Base-by-base conservation (phyloP, 2,113 vertebrate genomes). In the Heloderma charlesbogerti region DNA sequence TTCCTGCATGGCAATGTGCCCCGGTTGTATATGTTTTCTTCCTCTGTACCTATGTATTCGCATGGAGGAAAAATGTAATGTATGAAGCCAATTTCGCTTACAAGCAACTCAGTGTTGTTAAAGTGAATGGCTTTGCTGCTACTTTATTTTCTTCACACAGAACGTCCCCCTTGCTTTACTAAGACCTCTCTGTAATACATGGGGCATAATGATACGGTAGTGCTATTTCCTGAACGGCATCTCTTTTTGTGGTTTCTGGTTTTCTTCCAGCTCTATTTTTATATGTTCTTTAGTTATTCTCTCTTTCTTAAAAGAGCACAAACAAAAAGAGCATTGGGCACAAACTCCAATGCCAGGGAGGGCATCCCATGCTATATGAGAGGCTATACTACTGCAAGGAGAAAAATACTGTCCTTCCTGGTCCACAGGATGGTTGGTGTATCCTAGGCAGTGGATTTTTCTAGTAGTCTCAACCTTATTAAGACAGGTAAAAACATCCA, bases 261-360 rank as follows among this genome's bases (percentile, higher is more conserved):
- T 92, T 90, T 94, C 97, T 95, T 95, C 95, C 96, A 97, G 87
- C 93, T 97, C 96, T 97, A 96, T 97, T 97, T 97, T 96, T 96
- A 91, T 63, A 67, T 92, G 92, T 75, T 1, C 51, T 89, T 3
- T 0, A 43, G 45, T 79, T 29, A 9, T 85, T 71, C 67, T 60
- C 79, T 81, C 87, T 89, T 91, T 86, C 43, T 83, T 91, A 88
- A 81, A 91, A 84, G n/a, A n/a, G n/a, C n/a, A n/a, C n/a, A n/a
- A n/a, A n/a, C n/a, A n/a, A n/a, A n/a, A n/a, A n/a, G n/a, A n/a
- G n/a, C n/a, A n/a, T n/a, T n/a, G n/a, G n/a, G n/a, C n/a, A n/a
- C n/a, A n/a, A n/a, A n/a, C n/a, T n/a, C n/a, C n/a, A n/a, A n/a
- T n/a, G n/a, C n/a, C n/a, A n/a, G n/a, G n/a, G n/a, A n/a, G n/a